Percentiles rank a stretch among this genome's conserved stretches.
These are phyloP conservation scores for Brevimyrus niger DNA, from an alignment of 2,113 vertebrate species.

Conservation along the genomic window DNA sequence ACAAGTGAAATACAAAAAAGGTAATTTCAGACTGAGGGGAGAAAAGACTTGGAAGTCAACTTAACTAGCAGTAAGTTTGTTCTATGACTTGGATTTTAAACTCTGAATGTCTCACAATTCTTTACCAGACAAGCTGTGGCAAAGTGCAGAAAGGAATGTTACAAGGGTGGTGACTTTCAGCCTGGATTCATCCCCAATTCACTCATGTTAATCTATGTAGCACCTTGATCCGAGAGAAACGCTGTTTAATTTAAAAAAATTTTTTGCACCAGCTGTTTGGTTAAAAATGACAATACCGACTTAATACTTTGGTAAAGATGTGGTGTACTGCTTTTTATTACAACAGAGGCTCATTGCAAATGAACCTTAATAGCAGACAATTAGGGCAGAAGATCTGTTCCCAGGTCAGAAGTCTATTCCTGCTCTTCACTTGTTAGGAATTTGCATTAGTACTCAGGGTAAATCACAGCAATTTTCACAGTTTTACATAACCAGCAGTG, in stretches of 20 bases:
- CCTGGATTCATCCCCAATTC: not conserved
- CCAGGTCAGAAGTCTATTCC: not conserved
- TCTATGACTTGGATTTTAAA: not conserved
- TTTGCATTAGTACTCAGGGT: constrained; percentile 7
- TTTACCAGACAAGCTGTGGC: not conserved
- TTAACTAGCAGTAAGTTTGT: not conserved
- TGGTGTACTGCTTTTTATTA: not conserved
- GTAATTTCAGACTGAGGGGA: constrained; percentile 39
- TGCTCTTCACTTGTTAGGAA: constrained; percentile 1
- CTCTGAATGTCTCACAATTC: not conserved
- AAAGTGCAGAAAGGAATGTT: not conserved
- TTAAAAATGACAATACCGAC: not conserved
- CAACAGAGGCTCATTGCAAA: not conserved
- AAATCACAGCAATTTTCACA: not conserved
- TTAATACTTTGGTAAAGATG: not conserved
- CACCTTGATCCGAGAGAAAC: not conserved
- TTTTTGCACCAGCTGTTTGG: not conserved
- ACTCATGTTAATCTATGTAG: not conserved
- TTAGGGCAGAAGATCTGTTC: not conserved
- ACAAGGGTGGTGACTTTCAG: not conserved
- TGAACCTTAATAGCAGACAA: not conserved
- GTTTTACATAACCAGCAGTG: not conserved
- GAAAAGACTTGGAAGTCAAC: not conserved
- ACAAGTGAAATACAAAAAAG: constrained; percentile 45
- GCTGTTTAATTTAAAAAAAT: not conserved